Conservation (phyloP, 2,888 invertebrate genomes). For the Leucophenga montana region DNA sequence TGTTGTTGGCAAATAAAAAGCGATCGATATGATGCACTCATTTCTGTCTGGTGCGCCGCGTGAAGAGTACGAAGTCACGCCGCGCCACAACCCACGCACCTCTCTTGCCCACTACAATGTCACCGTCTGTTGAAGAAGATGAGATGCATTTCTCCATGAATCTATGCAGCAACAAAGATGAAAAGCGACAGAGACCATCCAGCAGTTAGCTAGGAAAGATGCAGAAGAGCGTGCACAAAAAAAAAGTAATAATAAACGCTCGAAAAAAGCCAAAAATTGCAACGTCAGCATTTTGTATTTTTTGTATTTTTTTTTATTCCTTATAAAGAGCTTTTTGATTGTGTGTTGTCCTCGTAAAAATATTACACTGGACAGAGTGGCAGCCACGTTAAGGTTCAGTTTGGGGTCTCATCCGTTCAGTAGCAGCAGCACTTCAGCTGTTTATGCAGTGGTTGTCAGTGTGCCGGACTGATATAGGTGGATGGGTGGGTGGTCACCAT, state of each 20-base stretch:
- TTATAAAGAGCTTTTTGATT: conserved; percentile 59
- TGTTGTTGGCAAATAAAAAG: conserved; percentile 58
- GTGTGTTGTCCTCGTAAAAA: conserved; percentile 47
- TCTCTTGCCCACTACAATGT: conserved; percentile 33
- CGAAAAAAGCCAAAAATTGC: conserved; percentile 70
- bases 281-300: conserved; percentile 62
- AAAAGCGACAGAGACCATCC: conserved; percentile 18
- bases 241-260: conserved; percentile 63
- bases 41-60: conserved; percentile 72
- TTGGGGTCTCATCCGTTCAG: not conserved
- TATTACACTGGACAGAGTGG: conserved; percentile 11
- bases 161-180: conserved; percentile 14
- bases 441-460: not conserved
- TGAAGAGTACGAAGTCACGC: conserved; percentile 51
- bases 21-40: conserved; percentile 73
- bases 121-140: not conserved
- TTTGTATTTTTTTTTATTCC: conserved; percentile 39
- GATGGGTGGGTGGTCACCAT: no score
- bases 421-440: no score
- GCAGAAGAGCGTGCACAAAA: conserved; percentile 35
- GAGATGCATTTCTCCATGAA: conserved; percentile 31
- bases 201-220: conserved; percentile 28
- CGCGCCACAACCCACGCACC: conserved; percentile 39
- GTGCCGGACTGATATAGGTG: not conserved
- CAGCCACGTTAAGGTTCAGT: not conserved